Percentiles rank a stretch among this genome's conserved stretches.
These are phyloP conservation scores for Lepidurus arcticus DNA, from an alignment of 1,140 invertebrate species.

Conservation along the genomic window DNA sequence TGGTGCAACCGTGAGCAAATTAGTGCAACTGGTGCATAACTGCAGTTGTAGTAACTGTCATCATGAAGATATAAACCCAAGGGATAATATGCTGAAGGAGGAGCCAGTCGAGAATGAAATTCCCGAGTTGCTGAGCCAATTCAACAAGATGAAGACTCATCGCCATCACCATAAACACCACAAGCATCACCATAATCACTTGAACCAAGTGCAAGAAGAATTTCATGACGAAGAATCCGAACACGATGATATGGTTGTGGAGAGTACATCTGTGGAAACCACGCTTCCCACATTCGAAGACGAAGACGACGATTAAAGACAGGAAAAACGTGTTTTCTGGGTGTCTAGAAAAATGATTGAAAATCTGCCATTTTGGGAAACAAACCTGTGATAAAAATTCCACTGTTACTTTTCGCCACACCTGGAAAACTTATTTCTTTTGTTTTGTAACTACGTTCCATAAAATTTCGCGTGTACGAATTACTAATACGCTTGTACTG, in stretches of 20 bases:
- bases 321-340: not conserved
- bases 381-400: constrained; percentile 19
- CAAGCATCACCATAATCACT: not conserved
- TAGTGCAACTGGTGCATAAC: constrained; percentile 58
- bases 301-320: not conserved
- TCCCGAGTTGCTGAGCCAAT: not conserved
- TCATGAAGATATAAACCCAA: not conserved
- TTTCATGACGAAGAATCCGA: not conserved
- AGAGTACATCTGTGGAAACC: not conserved
- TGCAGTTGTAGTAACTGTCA: constrained; percentile 56
- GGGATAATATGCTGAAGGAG: not conserved
- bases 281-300: not conserved
- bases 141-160: not conserved
- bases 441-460: not conserved
- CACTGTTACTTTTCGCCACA: not conserved
- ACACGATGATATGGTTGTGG: not conserved
- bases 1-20: constrained; percentile 53
- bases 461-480: not conserved
- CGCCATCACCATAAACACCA: not conserved
- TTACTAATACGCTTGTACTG: constrained; percentile 22
- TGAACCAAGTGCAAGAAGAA: not conserved
- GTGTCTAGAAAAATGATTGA: not conserved
- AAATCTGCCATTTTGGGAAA: not conserved
- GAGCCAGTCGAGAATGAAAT: not conserved
- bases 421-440: not conserved